A percentile compares a stretch with the other conserved stretches of the same genome.
phyloP scores from a whole-genome alignment of 2,113 vertebrate species.

The Camelus dromedarius region DNA sequence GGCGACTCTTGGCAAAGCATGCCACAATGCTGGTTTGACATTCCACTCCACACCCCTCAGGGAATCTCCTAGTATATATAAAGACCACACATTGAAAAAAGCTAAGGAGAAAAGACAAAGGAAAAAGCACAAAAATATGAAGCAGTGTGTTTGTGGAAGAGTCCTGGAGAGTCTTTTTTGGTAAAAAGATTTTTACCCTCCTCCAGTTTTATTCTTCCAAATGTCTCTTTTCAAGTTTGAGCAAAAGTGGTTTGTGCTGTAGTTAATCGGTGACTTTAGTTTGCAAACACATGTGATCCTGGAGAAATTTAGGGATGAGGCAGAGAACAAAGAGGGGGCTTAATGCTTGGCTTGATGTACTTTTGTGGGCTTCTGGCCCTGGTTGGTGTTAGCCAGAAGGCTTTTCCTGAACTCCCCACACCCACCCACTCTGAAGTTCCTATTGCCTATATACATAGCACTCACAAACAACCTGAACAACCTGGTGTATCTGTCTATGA shows the following conservation, averaged over 20 bases:
- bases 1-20: not conserved
- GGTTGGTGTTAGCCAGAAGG: not conserved
- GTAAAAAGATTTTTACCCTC: not conserved
- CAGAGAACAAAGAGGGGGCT: not conserved
- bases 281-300: constrained; percentile 44
- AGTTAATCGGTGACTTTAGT: not conserved
- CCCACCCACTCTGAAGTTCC: not conserved
- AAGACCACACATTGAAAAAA: not conserved
- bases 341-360: not conserved
- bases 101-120: not conserved
- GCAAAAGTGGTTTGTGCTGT: not conserved
- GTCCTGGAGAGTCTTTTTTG: not conserved
- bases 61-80: not conserved
- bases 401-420: not conserved
- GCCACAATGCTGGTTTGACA: not conserved
- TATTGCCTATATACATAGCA: rapidly evolving
- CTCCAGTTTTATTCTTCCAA: not conserved
- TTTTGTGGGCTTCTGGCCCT: not conserved
- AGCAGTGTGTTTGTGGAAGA: not conserved
- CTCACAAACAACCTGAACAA: not conserved
- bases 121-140: not conserved
- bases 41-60: not conserved
- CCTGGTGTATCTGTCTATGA: not conserved
- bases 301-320: not conserved
- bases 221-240: not conserved